These are phyloP conservation scores for Mnemiopsis leidyi DNA, from an alignment of 37 sponge, comb jelly and placozoan species.

Conservation along the genomic window DNA sequence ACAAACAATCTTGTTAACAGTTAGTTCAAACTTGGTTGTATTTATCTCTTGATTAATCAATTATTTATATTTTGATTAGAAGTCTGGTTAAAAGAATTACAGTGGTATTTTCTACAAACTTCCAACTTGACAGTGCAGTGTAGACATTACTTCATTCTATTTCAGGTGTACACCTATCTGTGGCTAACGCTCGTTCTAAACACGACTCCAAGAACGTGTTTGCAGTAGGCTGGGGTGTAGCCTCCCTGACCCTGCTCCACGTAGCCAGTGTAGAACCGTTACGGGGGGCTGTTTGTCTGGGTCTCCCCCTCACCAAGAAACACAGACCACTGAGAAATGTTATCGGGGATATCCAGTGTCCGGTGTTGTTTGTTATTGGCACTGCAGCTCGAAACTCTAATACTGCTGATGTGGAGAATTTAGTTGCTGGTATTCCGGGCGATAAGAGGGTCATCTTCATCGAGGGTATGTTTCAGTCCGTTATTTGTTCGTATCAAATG, in stretches of 20 bases:
- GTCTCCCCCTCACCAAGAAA: slow-evolving; percentile 63
- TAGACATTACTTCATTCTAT: neutral
- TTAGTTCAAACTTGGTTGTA: neutral
- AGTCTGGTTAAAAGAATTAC: too few relatives aligned
- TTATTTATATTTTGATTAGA: too few relatives aligned
- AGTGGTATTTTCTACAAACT: too few relatives aligned
- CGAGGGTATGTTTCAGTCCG: neutral
- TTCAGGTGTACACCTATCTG: slow-evolving; percentile 25
- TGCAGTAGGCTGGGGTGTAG: slow-evolving; percentile 43
- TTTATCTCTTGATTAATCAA: too few relatives aligned
- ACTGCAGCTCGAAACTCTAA: neutral
- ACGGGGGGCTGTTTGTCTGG: slow-evolving; percentile 46
- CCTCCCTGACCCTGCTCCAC: slow-evolving; percentile 63
- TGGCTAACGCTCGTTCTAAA: slow-evolving; percentile 17
- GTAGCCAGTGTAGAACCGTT: slow-evolving; percentile 33
- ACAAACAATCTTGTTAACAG: slow-evolving; percentile 58
- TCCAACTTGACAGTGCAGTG: too few relatives aligned
- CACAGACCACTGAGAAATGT: slow-evolving; percentile 42
- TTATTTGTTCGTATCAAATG: neutral
- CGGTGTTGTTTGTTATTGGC: slow-evolving; percentile 35
- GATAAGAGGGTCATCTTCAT: slow-evolving; percentile 59
- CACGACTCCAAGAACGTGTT: slow-evolving; percentile 56
- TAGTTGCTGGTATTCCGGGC: slow-evolving; percentile 7
- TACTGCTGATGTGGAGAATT: slow-evolving; percentile 31
- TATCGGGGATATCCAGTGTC: slow-evolving; percentile 61